Conservation (phyloP, 2,888 invertebrate species). For the Melanargia galathea region DNA sequence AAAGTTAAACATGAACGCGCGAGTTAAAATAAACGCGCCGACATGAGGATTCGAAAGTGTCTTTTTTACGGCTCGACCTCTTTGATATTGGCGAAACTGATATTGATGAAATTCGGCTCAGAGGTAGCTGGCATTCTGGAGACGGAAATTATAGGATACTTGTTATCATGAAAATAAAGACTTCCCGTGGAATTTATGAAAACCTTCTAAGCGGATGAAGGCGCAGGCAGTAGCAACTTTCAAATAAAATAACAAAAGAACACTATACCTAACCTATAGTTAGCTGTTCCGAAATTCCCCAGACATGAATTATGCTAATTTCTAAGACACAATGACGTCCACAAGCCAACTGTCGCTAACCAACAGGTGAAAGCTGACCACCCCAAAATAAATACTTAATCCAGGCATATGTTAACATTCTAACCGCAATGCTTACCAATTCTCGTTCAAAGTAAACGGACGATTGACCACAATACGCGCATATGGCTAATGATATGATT, state of each 20-base stretch:
- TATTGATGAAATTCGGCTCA: no score
- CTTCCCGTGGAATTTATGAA: no score
- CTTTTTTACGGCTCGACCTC: no score
- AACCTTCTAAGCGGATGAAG: background rate
- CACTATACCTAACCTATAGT: constrained; percentile 10
- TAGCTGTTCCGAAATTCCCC: constrained; percentile 15
- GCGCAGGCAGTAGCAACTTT: background rate
- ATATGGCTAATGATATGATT: constrained; percentile 33
- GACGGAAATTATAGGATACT: no score
- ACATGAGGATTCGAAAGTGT: no score
- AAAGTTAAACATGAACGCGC: no score
- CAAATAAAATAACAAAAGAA: background rate
- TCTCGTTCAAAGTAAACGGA: constrained; percentile 34
- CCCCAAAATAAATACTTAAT: constrained; percentile 44
- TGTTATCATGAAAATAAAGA: no score
- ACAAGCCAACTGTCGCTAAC: constrained; percentile 40
- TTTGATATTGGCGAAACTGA: no score
- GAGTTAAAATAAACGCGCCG: no score
- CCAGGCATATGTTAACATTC: constrained; percentile 41
- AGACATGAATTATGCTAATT: constrained; percentile 42
- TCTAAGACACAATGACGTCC: constrained; percentile 36
- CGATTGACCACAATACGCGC: constrained; percentile 31
- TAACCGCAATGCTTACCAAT: constrained; percentile 45
- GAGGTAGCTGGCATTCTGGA: no score
- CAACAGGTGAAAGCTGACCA: constrained; percentile 46